Base-by-base conservation (phyloP, 2,888 invertebrate genomes). In the Coronaproctus castanopsis region DNA sequence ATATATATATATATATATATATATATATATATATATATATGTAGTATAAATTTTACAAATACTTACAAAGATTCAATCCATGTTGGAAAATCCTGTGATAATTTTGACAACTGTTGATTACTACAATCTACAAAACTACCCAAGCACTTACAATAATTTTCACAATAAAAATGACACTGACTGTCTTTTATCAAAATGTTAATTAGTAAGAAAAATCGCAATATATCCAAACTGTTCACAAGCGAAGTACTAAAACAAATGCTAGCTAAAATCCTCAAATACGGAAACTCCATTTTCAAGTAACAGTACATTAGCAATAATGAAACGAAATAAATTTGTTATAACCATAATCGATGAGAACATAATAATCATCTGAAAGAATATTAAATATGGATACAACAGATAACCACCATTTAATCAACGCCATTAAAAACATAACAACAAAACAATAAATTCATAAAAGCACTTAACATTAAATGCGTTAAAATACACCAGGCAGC, bases 21-120 rank as follows among this genome's bases (percentile, higher is more conserved):
- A n/a, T n/a, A n/a, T n/a, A n/a, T n/a, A n/a, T n/a, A n/a, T n/a
- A 20, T n/a, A 52, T 20, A 52, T 52, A n/a, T 52, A 21, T 48
- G 24, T 48, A 24, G 14, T 19, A 48, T 22, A 14, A 21, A n/a
- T n/a, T 3, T 10, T 23, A 55, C 2, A 24, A n/a, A 24, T n/a
- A 69, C 71, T 71, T 63, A 73, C 71, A 73, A 64, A 24, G 62
- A 66, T 62, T 69, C 70, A 22, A 70, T 70, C 73, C 73, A 72
- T 24, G 68, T 69, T 62, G 72, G 73, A 59, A 73, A 60, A 18
- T 69, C 69, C 58, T 67, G 70, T 36, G 72, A 72, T 62, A 70
- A 68, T 55, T 66, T 68, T 58, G 68, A 66, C 55, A 72, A 66
- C 61, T 68, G 67, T 55, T 68, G 62, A 22, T 67, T 66, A 61